Percentiles rank a stretch among this genome's conserved stretches.
phyloP scores from a whole-genome alignment of 1,140 invertebrate species.

The Pseudoatta argentina region DNA sequence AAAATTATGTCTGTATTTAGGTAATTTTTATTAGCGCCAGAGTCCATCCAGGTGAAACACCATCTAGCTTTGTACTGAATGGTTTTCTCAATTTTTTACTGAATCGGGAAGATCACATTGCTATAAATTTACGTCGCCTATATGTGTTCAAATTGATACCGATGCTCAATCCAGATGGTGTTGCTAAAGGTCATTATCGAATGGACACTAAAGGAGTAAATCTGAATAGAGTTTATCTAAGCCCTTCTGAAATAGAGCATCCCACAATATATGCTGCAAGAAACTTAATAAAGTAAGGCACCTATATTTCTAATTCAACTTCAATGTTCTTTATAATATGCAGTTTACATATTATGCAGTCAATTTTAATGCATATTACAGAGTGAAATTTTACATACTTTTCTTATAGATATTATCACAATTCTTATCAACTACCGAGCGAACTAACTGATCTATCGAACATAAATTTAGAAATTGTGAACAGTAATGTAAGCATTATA shows the following conservation, averaged over 20 bases:
- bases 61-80: constrained; percentile 97
- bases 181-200: constrained; percentile 95
- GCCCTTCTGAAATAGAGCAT: constrained; percentile 91
- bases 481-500: constrained; percentile 73
- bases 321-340: constrained; percentile 79
- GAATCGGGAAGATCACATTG: constrained; percentile 91
- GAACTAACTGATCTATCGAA: constrained; percentile 73
- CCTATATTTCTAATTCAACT: constrained; percentile 83
- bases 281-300: constrained; percentile 90
- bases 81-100: constrained; percentile 94
- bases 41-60: constrained; percentile 97
- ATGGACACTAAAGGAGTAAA: constrained; percentile 96
- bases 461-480: constrained; percentile 74
- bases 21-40: constrained; percentile 95
- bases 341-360: neutral
- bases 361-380: too few species aligned
- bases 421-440: constrained; percentile 85
- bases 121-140: constrained; percentile 90
- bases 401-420: constrained; percentile 87
- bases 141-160: constrained; percentile 97
- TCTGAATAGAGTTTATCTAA: constrained; percentile 94
- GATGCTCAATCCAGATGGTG: constrained; percentile 97
- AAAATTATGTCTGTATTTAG: constrained; percentile 81
- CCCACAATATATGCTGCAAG: constrained; percentile 94
- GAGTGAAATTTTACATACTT: neutral